phyloP scores from a whole-genome alignment of 2,888 invertebrate species.

The Druceiella hillmani region DNA sequence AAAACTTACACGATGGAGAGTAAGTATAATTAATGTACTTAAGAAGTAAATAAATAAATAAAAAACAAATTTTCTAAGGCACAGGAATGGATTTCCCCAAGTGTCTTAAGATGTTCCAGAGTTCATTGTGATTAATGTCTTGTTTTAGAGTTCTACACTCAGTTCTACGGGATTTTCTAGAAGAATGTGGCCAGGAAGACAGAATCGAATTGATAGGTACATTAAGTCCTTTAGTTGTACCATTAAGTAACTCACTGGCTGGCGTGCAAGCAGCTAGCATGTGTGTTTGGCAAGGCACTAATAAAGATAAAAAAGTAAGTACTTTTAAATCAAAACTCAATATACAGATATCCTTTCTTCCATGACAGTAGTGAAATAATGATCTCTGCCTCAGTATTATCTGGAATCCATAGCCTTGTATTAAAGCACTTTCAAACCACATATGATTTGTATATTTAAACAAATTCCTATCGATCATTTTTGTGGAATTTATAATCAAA shows the following conservation, averaged over 20 bases:
- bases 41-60: background rate
- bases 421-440: too few species aligned
- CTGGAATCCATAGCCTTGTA: too few species aligned
- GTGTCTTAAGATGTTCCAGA: background rate
- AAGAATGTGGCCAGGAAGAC: constrained; percentile 64
- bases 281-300: constrained; percentile 83
- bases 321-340: too few species aligned
- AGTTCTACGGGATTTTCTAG: constrained; percentile 75
- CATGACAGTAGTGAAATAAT: background rate
- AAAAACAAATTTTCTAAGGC: background rate
- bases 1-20: constrained; percentile 62
- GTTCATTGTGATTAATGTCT: constrained; percentile 1
- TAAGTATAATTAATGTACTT: constrained; percentile 31
- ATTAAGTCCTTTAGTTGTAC: constrained; percentile 61
- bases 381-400: too few species aligned
- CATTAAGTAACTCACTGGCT: constrained; percentile 68
- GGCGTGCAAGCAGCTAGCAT: constrained; percentile 77
- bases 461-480: too few species aligned
- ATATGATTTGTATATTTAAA: too few species aligned
- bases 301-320: constrained; percentile 68
- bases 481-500: too few species aligned
- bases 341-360: constrained; percentile 2
- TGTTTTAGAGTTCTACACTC: constrained; percentile 64
- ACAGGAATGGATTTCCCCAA: too few species aligned
- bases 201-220: constrained; percentile 69